Percentiles rank a stretch among this genome's conserved stretches.
Conservation (phyloP, 2,797 vertebrate genomes). For the Argya squamiceps region DNA sequence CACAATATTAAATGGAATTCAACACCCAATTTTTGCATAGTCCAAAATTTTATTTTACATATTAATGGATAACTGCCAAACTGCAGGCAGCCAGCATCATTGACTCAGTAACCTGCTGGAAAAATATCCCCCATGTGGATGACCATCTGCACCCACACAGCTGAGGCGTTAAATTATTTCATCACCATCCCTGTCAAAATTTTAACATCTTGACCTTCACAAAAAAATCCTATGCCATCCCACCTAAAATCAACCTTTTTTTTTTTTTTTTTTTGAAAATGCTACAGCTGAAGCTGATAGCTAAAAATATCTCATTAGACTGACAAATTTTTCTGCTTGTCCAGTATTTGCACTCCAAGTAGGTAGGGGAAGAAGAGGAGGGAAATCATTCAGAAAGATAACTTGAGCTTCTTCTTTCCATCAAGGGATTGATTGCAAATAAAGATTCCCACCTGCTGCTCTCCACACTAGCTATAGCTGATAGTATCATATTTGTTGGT, state of each 20-base stretch:
- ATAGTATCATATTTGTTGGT: neutral
- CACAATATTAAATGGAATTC: conserved; percentile 41
- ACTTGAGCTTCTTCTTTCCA: neutral
- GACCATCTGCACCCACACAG: conserved; percentile 66
- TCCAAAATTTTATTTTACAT: conserved; percentile 55
- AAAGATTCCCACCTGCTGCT: neutral
- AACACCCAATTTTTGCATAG: conserved; percentile 40
- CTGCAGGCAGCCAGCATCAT: conserved; percentile 38
- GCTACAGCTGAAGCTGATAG: neutral
- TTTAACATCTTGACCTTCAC: conserved; percentile 61
- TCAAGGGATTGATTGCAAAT: neutral
- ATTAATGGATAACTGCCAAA: conserved; percentile 61
- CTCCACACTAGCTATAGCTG: neutral
- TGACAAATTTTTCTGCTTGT: neutral
- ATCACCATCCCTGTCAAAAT: conserved; percentile 43
- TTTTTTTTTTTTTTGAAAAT: neutral
- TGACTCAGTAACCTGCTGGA: conserved; percentile 63
- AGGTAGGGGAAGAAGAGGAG: neutral
- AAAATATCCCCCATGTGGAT: conserved; percentile 60
- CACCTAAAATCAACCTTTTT: neutral
- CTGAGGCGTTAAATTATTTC: conserved; percentile 61
- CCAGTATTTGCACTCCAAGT: neutral
- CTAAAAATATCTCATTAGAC: neutral
- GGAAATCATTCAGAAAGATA: neutral
- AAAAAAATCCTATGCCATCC: neutral